Evolutionary conservation across 2,113 vertebrate species (phyloP).

Genomic region (Perccottus glenii): DNA sequence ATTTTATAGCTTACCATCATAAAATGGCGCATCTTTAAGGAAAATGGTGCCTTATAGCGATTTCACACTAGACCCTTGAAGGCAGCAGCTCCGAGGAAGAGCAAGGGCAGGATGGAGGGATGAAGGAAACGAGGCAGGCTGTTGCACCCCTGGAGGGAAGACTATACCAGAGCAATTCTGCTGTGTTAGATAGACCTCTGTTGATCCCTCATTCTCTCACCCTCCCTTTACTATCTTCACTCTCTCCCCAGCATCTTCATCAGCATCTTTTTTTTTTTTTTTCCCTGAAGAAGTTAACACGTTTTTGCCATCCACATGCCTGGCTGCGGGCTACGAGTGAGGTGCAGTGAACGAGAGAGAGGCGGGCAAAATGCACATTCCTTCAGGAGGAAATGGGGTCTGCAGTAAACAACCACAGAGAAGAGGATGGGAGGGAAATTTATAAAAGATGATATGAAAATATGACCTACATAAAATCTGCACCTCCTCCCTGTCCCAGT

Average conservation of each 20-base stretch:
- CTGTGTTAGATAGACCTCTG: constrained; percentile 54
- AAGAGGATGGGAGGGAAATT: constrained; percentile 33
- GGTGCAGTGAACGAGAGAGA: constrained; percentile 60
- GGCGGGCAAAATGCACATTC: constrained; percentile 43
- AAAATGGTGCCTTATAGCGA: constrained; percentile 54
- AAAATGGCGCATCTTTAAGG: constrained; percentile 27
- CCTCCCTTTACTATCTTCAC: not conserved
- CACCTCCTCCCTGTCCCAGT: constrained; percentile 41
- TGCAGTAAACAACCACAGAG: constrained; percentile 49
- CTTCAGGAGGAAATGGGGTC: constrained; percentile 30
- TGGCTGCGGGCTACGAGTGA: constrained; percentile 56
- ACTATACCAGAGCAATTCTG: constrained; percentile 50
- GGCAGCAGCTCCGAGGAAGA: constrained; percentile 22
- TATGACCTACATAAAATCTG: constrained; percentile 68
- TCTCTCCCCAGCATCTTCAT: constrained; percentile 35
- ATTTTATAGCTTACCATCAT: not conserved
- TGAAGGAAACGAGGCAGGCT: constrained; percentile 51
- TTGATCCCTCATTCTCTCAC: constrained; percentile 28
- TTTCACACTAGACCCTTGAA: constrained; percentile 41
- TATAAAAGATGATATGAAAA: constrained; percentile 53
- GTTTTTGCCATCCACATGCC: constrained; percentile 70
- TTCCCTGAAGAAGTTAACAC: constrained; percentile 58
- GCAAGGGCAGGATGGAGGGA: constrained; percentile 29
- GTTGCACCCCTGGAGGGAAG: constrained; percentile 50
- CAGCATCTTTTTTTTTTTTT: constrained; percentile 24